These are phyloP conservation scores for Agonopterix subpropinquella DNA, from an alignment of 2,888 invertebrate species.

Conservation along the genomic window DNA sequence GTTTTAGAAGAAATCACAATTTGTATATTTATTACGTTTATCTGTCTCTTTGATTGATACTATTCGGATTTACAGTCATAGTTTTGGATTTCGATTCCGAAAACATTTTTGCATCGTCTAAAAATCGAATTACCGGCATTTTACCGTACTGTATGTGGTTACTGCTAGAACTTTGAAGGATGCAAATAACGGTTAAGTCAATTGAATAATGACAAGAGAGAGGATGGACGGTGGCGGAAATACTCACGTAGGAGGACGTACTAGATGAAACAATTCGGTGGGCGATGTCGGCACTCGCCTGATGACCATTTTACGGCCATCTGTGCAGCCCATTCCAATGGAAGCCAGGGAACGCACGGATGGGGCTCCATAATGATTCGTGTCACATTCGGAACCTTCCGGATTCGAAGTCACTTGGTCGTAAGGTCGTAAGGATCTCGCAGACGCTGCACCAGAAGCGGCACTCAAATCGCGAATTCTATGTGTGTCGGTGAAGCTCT, in stretches of 20 bases:
- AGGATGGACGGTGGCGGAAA: conserved; percentile 51
- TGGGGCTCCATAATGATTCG: conserved; percentile 79
- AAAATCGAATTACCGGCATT: too few species aligned
- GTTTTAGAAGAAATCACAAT: too few species aligned
- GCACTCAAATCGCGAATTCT: conserved; percentile 60
- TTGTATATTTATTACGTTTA: too few species aligned
- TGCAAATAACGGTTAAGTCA: conserved; percentile 26
- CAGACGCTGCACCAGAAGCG: conserved; percentile 66
- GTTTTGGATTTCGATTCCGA: too few species aligned
- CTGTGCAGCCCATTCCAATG: conserved; percentile 92
- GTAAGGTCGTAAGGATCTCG: conserved; percentile 63
- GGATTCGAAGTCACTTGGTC: conserved; percentile 66
- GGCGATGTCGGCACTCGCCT: conserved; percentile 90
- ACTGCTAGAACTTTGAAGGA: conserved; percentile 4
- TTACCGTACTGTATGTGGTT: too few species aligned
- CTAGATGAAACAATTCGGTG: conserved; percentile 89
- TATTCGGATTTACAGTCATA: too few species aligned
- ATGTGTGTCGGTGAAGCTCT: conserved; percentile 70
- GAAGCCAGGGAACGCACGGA: conserved; percentile 88
- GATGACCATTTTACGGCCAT: conserved; percentile 90
- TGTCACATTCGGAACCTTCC: conserved; percentile 78
- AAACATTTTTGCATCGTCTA: too few species aligned
- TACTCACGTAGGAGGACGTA: conserved; percentile 89
- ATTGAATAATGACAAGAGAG: conserved; percentile 62
- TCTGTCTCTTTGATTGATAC: too few species aligned